Conservation (phyloP, 2,113 vertebrate species). For the Pteronura brasiliensis region DNA sequence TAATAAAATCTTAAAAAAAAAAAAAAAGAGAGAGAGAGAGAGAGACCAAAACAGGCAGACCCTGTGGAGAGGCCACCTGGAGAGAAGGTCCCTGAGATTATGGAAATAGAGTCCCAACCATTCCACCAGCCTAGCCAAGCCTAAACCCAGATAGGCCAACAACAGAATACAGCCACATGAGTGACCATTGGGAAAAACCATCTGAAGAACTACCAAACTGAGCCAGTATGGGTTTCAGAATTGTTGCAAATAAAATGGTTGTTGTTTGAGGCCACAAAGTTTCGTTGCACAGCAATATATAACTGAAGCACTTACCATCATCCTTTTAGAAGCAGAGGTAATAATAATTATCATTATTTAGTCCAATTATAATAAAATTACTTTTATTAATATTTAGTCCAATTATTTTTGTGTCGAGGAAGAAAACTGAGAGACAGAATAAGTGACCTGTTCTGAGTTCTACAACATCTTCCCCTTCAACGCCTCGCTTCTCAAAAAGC, state of each 20-base stretch:
- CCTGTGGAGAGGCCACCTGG: neutral
- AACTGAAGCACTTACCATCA: neutral
- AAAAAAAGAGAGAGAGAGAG: too few relatives aligned
- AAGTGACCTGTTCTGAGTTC: neutral
- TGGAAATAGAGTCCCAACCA: neutral
- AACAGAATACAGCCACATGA: neutral
- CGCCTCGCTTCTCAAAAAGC: rapidly evolving
- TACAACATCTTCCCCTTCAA: neutral
- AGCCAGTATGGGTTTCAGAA: neutral
- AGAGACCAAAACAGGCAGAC: neutral
- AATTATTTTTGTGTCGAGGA: neutral
- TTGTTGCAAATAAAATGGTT: neutral
- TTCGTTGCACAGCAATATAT: neutral
- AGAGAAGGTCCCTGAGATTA: neutral
- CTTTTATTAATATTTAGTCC: neutral
- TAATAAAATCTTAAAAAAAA: too few relatives aligned
- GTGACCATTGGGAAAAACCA: neutral
- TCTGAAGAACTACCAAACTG: neutral
- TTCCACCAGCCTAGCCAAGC: neutral
- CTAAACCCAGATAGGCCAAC: too few relatives aligned
- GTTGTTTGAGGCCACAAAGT: neutral
- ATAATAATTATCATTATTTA: neutral
- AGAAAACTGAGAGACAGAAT: neutral
- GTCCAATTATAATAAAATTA: neutral
- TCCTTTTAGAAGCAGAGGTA: neutral